Conservation (phyloP, 2,113 vertebrate species). For the Poeciliopsis prolifica region DNA sequence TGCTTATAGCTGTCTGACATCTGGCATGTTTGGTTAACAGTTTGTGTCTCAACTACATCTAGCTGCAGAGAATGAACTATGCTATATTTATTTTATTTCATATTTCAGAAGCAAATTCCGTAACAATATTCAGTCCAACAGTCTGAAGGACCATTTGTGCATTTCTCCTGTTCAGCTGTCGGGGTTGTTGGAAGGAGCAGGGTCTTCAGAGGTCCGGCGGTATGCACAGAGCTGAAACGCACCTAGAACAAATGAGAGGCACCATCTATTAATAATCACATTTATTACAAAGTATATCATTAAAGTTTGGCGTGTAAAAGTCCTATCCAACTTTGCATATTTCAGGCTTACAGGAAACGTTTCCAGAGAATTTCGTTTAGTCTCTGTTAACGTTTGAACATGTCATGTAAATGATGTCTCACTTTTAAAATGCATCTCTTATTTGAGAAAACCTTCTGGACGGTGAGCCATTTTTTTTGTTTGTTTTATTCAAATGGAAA, state of each 20-base stretch:
- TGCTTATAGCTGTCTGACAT: not conserved
- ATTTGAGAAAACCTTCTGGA: not conserved
- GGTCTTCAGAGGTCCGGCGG: constrained; percentile 69
- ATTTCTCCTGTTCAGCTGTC: constrained; percentile 62
- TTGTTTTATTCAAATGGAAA: not conserved
- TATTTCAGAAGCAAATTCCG: constrained; percentile 28
- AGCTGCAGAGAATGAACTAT: not conserved
- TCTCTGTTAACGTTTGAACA: not conserved
- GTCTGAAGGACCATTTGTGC: not conserved
- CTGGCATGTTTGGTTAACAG: not conserved
- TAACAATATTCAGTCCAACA: not conserved
- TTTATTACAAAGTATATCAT: not conserved
- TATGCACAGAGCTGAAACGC: constrained; percentile 80
- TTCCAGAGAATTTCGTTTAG: not conserved
- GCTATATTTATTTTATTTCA: constrained; percentile 60
- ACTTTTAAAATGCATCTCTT: not conserved
- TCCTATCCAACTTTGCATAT: not conserved
- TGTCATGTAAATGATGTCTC: not conserved
- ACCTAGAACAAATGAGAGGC: constrained; percentile 49
- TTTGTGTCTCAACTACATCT: not conserved
- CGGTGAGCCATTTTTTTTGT: not conserved
- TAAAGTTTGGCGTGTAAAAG: not conserved
- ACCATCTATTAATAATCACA: not conserved
- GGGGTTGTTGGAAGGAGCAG: constrained; percentile 56
- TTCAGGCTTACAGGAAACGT: too few relatives aligned